Base-by-base conservation (phyloP, 2,888 invertebrate genomes). In the Ceriagrion tenellum region DNA sequence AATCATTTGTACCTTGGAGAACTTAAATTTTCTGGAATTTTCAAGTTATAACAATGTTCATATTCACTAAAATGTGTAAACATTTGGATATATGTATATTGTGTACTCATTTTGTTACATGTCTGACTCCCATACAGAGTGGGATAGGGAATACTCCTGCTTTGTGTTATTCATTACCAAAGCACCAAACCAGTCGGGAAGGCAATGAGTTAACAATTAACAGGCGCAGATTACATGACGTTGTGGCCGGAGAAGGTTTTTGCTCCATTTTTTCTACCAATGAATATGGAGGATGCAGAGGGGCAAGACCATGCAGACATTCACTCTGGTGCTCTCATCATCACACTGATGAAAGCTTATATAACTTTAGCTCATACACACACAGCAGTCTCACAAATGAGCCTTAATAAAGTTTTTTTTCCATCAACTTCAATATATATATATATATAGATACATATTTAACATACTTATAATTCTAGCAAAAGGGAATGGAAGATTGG, bases 1-100 rank as follows among this genome's bases (percentile, higher is more conserved):
- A 93, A 59, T 93, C 69, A 93, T 93, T 93, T 93, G 93, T 93
- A 93, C 93, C 93, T 47, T 93, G 93, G 93, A 93, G 93, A 93
- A 93, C 69, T 93, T 47, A 93, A 69, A 93, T 93, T 89, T 63
- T 93, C 47, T 93, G 93, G 93, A 93, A 93, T 93, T 69, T 93
- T 40, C 69, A 93, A 93, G 93, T 93, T 93, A 40, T 69, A 93
- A 93, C 93, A 93, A 93, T 93, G 69, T 93, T 91, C 56, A 91
- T 91, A 93, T 69, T 47, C 93, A 93, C 93, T 93, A 93, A 93
- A 93, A 93, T 93, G 40, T 93, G 74, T 69, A 93, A 93, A 93
- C 93, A 89, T 89, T 74, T 93, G 93, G 69, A 93, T 93, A 89
- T 81, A 81, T 81, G 81, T 81, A 35, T 81, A 81, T 81, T n/a